Conservation (phyloP, 35 echinoderm and acorn worm species). For the Anneissia japonica region DNA sequence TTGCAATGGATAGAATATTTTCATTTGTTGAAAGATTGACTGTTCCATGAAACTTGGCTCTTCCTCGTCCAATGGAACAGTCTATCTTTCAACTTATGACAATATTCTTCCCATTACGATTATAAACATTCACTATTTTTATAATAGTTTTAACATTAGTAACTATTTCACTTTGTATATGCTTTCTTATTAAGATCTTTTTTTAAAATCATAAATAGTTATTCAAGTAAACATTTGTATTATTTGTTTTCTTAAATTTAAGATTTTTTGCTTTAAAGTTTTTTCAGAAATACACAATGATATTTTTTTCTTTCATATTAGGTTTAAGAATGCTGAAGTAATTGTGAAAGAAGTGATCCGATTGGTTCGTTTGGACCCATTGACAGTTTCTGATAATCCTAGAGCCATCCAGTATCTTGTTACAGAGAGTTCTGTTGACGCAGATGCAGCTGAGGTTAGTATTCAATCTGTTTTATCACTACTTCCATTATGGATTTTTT, state of each 20-base stretch:
- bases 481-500: too few species aligned
- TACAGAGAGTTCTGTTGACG: constrained; percentile 76
- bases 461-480: not conserved
- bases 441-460: constrained; percentile 87
- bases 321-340: constrained; percentile 74
- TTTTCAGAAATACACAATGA: too few species aligned
- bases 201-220: not conserved
- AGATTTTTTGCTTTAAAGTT: not conserved
- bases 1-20: too few species aligned
- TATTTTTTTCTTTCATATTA: constrained; percentile 8
- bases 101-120: too few species aligned
- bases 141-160: too few species aligned
- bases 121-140: too few species aligned
- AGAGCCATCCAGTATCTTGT: constrained; percentile 83
- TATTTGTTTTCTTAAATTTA: not conserved
- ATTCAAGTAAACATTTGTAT: not conserved
- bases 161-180: not conserved
- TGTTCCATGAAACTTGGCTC: not conserved
- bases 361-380: constrained; percentile 65
- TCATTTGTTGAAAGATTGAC: not conserved
- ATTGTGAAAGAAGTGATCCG: constrained; percentile 88
- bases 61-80: not conserved
- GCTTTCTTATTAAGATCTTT: too few species aligned
- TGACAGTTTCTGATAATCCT: constrained; percentile 54
- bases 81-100: not conserved